phyloP scores from a whole-genome alignment of 2,797 vertebrate species.

The Rousettus madagascariensis region DNA sequence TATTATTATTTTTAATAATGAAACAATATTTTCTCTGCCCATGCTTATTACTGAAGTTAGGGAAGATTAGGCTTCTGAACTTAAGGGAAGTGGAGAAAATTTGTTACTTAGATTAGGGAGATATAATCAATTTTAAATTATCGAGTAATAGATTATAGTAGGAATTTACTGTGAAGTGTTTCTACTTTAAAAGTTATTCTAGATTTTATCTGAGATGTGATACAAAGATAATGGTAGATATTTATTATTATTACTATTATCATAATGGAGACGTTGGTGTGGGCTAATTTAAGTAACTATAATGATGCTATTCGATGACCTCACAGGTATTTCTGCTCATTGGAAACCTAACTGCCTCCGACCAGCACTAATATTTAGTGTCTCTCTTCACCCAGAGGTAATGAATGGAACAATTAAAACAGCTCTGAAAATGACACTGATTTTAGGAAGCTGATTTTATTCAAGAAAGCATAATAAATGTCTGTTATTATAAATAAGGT shows the following conservation, averaged over 20 bases:
- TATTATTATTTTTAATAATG: not conserved
- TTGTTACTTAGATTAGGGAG: conserved; percentile 58
- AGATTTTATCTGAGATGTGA: conserved; percentile 57
- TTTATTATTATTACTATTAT: conserved; percentile 40
- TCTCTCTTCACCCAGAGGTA: not conserved
- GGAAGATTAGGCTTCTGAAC: not conserved
- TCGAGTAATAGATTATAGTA: conserved; percentile 50
- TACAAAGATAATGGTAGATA: conserved; percentile 48
- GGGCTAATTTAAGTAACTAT: not conserved
- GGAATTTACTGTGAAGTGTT: conserved; percentile 52
- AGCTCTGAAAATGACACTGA: not conserved
- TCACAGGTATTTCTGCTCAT: not conserved
- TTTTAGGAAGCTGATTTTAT: conserved; percentile 35
- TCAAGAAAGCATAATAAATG: not conserved
- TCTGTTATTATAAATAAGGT: not conserved
- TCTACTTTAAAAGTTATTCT: conserved; percentile 37
- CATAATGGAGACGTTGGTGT: not conserved
- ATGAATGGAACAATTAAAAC: not conserved
- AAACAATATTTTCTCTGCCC: conserved; percentile 12
- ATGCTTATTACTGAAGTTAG: conserved; percentile 36
- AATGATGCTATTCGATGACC: not conserved
- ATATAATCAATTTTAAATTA: conserved; percentile 66
- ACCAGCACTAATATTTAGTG: not conserved
- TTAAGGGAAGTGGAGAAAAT: not conserved
- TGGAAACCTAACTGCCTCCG: not conserved